Base-by-base conservation (phyloP, 1,140 invertebrate species). In the Eriocheir sinensis region DNA sequence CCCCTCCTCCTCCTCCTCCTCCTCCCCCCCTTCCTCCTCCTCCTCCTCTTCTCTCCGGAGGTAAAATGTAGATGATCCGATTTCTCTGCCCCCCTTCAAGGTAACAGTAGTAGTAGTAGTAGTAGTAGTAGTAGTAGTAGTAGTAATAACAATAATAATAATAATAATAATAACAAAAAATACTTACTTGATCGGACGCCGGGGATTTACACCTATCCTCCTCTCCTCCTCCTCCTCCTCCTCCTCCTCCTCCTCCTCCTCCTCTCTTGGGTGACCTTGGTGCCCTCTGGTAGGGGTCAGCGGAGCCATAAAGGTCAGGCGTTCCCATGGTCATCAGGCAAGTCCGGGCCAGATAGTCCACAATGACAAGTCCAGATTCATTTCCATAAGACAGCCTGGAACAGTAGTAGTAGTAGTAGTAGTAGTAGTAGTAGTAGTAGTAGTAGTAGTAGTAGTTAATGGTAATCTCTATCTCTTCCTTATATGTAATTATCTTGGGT, bases 311-410 rank as follows among this genome's bases (percentile, higher is more conserved):
- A 95, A 99, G 97, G 97, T 99, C 98, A 95, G 98, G 97, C 95
- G 98, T 98, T 95, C 98, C 98, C 96, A 98, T 97, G 97, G 99
- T 99, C 95, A 99, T 97, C 95, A 99, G 97, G 97, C 98, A 98
- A 94, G 98, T 97, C 97, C 98, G 99, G 97, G 99, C 99, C 96
- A 99, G 97, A 97, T 99, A 98, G 97, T 99, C 99, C 96, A 99
- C 98, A 97, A 99, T 98, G 96, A 99, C 99, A 96, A 99, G 97
- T 95, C 99, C 99, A 95, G 98, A 98, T 97, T 99, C 99, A 97
- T 99, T 99, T 96, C 99, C 99, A 97, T 99, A 99, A 95, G 99
- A 98, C 98, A 99, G 97, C 96, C 99, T 99, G 40, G 40, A 44
- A 12, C 41, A 44, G 44, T 89, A 89, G 40, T 89, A 89, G 44